Percentiles rank a stretch among this genome's conserved stretches.
phyloP scores from a whole-genome alignment of 2,888 invertebrate species.

The Aquatica leii region DNA sequence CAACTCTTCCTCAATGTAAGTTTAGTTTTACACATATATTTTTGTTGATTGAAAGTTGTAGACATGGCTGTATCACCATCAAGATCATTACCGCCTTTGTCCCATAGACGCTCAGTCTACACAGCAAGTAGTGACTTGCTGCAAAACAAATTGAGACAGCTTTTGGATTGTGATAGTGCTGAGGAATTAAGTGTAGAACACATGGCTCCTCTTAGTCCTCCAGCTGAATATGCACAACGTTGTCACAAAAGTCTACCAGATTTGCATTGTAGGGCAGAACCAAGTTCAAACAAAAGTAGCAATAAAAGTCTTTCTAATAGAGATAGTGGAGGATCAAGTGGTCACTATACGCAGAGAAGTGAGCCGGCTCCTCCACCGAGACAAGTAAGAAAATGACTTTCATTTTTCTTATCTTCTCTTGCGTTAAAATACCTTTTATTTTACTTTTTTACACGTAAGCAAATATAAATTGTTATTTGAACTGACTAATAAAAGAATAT shows the following conservation, averaged over 20 bases:
- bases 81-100: constrained; percentile 64
- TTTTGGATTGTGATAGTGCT: constrained; percentile 78
- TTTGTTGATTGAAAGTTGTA: not conserved
- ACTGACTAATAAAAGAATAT: no score
- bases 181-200: constrained; percentile 68
- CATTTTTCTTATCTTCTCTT: not conserved
- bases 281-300: constrained; percentile 61
- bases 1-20: constrained; percentile 59
- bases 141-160: constrained; percentile 79
- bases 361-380: constrained; percentile 69
- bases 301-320: constrained; percentile 68
- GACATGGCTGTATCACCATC: constrained; percentile 63
- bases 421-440: not conserved
- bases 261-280: constrained; percentile 60
- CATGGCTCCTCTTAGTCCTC: constrained; percentile 71
- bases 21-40: not conserved
- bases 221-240: constrained; percentile 72
- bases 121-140: constrained; percentile 69
- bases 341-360: constrained; percentile 83
- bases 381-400: constrained; percentile 50
- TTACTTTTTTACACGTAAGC: not conserved
- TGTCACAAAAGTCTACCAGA: constrained; percentile 85
- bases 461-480: no score
- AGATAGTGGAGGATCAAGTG: constrained; percentile 84
- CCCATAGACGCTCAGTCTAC: constrained; percentile 63